Percentiles rank a stretch among this genome's conserved stretches.
These are phyloP conservation scores for Cavia porcellus DNA, from an alignment of 2,113 vertebrate species.

Conservation along the genomic window DNA sequence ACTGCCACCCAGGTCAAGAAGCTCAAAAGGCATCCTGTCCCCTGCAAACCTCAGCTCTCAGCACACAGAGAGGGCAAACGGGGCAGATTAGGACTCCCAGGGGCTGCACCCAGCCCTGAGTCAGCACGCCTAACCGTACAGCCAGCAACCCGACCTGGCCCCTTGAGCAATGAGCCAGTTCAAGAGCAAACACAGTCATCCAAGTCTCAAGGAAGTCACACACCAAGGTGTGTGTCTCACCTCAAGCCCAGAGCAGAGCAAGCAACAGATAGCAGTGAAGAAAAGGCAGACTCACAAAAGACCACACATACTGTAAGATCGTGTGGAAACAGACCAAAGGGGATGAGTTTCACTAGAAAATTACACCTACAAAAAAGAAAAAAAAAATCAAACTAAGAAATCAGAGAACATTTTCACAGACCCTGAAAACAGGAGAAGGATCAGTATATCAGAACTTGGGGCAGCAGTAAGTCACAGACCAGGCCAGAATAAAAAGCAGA, in stretches of 20 bases:
- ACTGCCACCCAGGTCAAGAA: neutral
- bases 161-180: neutral
- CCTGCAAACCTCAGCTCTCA: neutral
- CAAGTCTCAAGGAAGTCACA: neutral
- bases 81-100: rapidly evolving
- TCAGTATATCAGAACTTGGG: neutral
- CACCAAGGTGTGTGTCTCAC: neutral
- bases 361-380: neutral
- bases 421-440: neutral
- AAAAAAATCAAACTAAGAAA: neutral
- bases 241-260: neutral
- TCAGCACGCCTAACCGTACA: neutral
- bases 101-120: neutral
- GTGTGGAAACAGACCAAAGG: neutral
- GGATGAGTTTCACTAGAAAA: neutral
- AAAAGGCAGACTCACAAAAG: neutral
- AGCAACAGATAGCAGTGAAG: neutral
- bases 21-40: too few species aligned
- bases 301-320: neutral
- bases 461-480: neutral
- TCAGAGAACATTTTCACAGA: neutral
- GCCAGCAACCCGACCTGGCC: neutral
- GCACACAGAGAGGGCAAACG: rapidly evolving
- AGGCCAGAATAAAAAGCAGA: neutral
- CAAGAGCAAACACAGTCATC: neutral